Base-by-base conservation (phyloP, 2,113 vertebrate species). In the Prolemur simus region DNA sequence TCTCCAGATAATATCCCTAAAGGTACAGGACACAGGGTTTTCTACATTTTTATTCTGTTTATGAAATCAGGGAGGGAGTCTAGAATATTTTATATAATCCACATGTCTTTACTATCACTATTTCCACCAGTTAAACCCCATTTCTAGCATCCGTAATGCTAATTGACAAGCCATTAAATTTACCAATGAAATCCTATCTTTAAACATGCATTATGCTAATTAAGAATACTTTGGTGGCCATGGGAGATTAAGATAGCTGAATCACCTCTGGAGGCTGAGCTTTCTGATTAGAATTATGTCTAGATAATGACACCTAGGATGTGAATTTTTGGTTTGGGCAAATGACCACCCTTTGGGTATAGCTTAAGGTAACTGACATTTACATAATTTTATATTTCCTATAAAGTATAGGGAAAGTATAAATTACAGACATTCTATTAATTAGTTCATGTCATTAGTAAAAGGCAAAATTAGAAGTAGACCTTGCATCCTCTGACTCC, bases 161-260 rank as follows among this genome's bases (percentile, higher is more conserved):
- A 80, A 87, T n/a, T 94, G 88, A 69, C 6, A 94, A 76, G 34
- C 39, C 68, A 58, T 91, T 45, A 94, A 81, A 93, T 85, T 87
- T 90, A 74, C 56, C 56, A 89, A 14, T 39, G 45, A 76, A 91
- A 96, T 66, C 20, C 25, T 20, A 71, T 93, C 96, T 91, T 88
- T 87, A 85, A 85, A 87, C 39, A 93, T 52, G 32, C 56, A 90
- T 52, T 84, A 68, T 84, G 37, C 91, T 78, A 86, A 77, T 54
- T 95, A 92, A 78, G 86, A 90, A 76, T 84, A 56, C 23, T 52
- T 68, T 68, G 71, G 20, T 73, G 45, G 17, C 88, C 3, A 74
- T 69, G 32, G 45, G 85, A 93, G 54, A 42, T 47, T 95, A 81
- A 89, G 60, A 81, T 29, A 66, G 34, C 45, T 90, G 60, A 89